phyloP scores from a whole-genome alignment of 2,113 vertebrate species.

The Dasyornis broadbenti region DNA sequence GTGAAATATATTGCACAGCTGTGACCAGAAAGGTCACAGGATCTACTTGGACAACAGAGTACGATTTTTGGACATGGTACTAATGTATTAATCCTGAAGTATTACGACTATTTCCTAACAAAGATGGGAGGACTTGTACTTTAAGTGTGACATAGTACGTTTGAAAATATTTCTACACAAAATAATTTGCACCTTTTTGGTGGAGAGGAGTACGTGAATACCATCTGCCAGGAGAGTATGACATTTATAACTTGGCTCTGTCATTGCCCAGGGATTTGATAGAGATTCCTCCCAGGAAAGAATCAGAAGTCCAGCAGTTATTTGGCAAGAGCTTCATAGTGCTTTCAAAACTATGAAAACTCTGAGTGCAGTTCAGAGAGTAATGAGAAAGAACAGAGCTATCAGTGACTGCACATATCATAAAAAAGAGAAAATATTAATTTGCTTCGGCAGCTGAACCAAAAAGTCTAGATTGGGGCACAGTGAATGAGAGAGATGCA shows the following conservation, averaged over 20 bases:
- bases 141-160: background rate
- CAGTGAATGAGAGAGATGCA: background rate
- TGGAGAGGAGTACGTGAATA: background rate
- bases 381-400: background rate
- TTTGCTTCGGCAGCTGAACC: background rate
- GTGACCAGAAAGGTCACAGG: background rate
- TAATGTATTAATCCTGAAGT: background rate
- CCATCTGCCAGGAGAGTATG: background rate
- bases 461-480: background rate
- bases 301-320: background rate
- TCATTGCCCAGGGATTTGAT: background rate
- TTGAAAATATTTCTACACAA: background rate
- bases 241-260: background rate
- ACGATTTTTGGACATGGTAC: background rate
- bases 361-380: background rate
- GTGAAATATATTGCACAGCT: accelerated
- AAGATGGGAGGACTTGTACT: background rate
- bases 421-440: background rate
- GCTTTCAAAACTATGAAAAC: background rate
- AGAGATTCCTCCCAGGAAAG: background rate
- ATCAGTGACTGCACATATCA: background rate
- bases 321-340: background rate
- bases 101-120: background rate
- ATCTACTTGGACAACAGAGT: background rate
- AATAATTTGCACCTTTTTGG: background rate